Evolutionary conservation across 2,113 vertebrate genomes (phyloP).

Genomic region (Psephotus haematonotus): DNA sequence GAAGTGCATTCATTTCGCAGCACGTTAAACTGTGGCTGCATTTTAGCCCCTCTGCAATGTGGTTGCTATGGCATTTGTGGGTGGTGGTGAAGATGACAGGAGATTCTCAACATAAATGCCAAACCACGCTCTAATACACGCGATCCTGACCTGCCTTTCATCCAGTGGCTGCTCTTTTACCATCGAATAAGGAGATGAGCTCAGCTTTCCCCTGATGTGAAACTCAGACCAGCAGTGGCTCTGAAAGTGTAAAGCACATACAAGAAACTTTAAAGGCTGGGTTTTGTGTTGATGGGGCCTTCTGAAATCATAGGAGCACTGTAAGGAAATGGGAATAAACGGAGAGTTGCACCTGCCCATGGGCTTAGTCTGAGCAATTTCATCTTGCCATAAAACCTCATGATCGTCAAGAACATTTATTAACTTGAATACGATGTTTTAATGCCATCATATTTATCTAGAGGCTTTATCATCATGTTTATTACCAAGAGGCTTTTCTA

Average conservation of each 20-base stretch:
- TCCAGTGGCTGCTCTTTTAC: conserved; percentile 49
- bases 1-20: conserved; percentile 37
- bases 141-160: conserved; percentile 29
- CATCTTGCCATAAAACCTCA: background rate
- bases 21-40: background rate
- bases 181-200: background rate
- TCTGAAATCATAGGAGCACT: background rate
- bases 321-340: background rate
- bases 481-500: background rate
- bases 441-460: background rate
- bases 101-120: conserved; percentile 52
- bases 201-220: conserved; percentile 32
- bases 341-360: background rate
- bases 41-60: background rate
- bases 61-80: conserved; percentile 57
- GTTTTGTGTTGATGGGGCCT: background rate
- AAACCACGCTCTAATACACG: conserved; percentile 21
- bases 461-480: background rate
- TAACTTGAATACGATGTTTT: background rate
- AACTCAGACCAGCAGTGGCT: background rate
- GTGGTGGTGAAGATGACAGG: conserved; percentile 26
- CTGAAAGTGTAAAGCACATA: background rate
- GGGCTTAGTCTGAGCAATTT: background rate
- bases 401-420: background rate
- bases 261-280: background rate